Percentiles rank a stretch among this genome's conserved stretches.
These are phyloP conservation scores for Euleptes europaea DNA, from an alignment of 2,113 vertebrate genomes.

Conservation along the genomic window DNA sequence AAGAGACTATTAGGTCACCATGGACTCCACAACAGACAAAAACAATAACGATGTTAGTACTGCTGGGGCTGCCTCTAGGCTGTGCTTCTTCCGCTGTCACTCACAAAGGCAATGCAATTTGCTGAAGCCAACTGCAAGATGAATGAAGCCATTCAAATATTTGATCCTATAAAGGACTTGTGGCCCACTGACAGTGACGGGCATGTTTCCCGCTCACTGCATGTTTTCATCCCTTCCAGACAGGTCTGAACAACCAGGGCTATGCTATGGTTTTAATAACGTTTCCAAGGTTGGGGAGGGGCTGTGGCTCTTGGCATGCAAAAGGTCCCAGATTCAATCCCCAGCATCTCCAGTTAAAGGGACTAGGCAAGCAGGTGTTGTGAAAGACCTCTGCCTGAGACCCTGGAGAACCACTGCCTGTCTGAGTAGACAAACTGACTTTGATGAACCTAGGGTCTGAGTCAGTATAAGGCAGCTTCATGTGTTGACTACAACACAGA, in stretches of 20 bases:
- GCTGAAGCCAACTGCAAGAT: constrained; percentile 41
- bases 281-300: neutral
- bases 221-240: neutral
- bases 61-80: neutral
- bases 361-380: too few relatives aligned
- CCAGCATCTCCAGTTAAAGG: too few relatives aligned
- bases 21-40: neutral
- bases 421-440: too few relatives aligned
- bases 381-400: too few relatives aligned
- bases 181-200: constrained; percentile 13
- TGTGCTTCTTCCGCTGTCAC: constrained; percentile 23
- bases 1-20: neutral
- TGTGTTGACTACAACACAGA: too few relatives aligned
- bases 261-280: neutral
- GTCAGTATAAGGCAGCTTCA: too few relatives aligned
- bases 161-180: constrained; percentile 44
- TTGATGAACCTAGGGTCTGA: too few relatives aligned
- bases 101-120: constrained; percentile 15
- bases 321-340: too few relatives aligned
- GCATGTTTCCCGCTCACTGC: constrained; percentile 15
- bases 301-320: too few relatives aligned
- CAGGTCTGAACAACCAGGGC: neutral
- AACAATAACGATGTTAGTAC: neutral
- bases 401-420: too few relatives aligned
- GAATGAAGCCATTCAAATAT: constrained; percentile 54